Evolutionary conservation across 2,113 vertebrate genomes (phyloP).

Genomic region (Trogon surrucura): DNA sequence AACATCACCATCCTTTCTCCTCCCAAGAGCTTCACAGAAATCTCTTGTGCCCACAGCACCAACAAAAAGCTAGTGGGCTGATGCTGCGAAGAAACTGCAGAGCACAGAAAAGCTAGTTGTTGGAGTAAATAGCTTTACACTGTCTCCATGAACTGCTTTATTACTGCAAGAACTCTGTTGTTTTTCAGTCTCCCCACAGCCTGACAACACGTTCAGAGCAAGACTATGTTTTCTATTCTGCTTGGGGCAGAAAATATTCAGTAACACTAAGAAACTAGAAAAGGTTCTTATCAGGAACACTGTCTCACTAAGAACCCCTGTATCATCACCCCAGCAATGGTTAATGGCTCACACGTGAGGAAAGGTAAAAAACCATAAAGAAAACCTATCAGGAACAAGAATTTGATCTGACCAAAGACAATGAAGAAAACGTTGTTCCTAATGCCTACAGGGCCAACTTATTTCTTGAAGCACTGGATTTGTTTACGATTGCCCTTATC

Average conservation of each 20-base stretch:
- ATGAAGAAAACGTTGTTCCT: background rate
- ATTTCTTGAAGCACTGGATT: background rate
- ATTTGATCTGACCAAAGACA: background rate
- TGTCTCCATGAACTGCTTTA: background rate
- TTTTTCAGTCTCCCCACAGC: background rate
- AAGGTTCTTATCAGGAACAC: background rate
- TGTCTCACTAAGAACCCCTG: background rate
- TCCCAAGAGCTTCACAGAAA: background rate
- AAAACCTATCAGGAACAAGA: background rate
- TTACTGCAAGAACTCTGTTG: background rate
- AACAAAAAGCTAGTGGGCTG: background rate
- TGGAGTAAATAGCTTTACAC: background rate
- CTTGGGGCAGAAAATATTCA: background rate
- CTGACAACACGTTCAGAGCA: background rate
- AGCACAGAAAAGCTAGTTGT: background rate
- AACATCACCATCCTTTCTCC: background rate
- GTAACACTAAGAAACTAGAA: background rate
- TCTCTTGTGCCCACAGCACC: background rate
- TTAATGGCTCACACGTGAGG: background rate
- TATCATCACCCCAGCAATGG: background rate
- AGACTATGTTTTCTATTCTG: background rate
- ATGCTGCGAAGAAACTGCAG: background rate
- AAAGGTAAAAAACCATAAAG: background rate
- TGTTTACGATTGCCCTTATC: slow-evolving; percentile 1
- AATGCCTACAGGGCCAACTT: background rate